A percentile compares a stretch with the other conserved stretches of the same genome.
phyloP scores from a whole-genome alignment of 2,797 vertebrate genomes.

The Platyrinchus mystaceus region DNA sequence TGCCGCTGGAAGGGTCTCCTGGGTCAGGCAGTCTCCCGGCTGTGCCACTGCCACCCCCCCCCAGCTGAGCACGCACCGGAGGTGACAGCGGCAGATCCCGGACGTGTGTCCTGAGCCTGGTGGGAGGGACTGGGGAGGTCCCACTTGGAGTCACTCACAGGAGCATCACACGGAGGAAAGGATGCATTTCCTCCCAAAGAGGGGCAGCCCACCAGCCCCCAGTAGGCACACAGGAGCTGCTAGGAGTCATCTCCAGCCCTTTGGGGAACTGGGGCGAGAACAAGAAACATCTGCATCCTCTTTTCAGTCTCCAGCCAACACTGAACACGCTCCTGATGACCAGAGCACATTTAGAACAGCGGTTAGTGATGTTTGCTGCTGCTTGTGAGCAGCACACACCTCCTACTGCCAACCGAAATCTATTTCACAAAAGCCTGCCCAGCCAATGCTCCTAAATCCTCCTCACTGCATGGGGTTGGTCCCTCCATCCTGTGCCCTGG shows the following conservation, averaged over 20 bases:
- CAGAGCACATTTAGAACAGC: background rate
- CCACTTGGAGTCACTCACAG: background rate
- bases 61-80: fast-evolving
- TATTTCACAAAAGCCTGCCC: background rate
- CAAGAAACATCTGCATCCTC: background rate
- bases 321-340: fast-evolving
- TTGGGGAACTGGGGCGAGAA: background rate
- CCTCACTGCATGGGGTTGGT: fast-evolving
- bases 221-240: background rate
- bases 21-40: background rate
- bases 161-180: background rate
- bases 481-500: background rate
- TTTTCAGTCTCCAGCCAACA: background rate
- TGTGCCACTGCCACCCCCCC: background rate
- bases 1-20: too few relatives aligned
- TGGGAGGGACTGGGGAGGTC: background rate
- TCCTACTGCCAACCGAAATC: background rate
- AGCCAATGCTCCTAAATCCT: background rate
- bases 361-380: background rate
- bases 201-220: background rate
- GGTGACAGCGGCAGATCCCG: fast-evolving
- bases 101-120: fast-evolving
- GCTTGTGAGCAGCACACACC: background rate
- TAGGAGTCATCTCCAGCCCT: background rate
- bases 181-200: background rate